Evolutionary conservation across 1,140 invertebrate genomes (phyloP).

Genomic region (Pseudomyrmex cubaensis): DNA sequence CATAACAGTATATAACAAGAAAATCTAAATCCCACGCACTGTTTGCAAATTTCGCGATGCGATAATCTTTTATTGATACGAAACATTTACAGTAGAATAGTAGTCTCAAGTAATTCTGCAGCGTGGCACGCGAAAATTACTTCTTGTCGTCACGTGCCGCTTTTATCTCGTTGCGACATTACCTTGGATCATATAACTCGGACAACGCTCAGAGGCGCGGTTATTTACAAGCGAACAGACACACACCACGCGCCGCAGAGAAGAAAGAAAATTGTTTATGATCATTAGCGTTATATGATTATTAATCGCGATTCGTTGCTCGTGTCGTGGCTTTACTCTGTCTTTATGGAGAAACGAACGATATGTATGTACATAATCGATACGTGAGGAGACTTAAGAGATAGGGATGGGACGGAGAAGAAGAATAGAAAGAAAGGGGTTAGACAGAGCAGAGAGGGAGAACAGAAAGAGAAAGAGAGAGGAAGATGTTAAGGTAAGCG

Average conservation of each 20-base stretch:
- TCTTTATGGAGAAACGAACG: slow-evolving; percentile 13
- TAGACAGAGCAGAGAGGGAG: slow-evolving; percentile 32
- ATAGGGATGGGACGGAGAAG: slow-evolving; percentile 31
- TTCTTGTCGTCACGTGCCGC: slow-evolving; percentile 6
- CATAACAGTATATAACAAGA: neutral
- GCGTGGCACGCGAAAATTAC: slow-evolving; percentile 21
- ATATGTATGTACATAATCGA: slow-evolving; percentile 2
- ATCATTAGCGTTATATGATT: slow-evolving; percentile 23
- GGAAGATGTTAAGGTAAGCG: slow-evolving; percentile 19
- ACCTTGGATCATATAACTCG: neutral
- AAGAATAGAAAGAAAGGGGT: slow-evolving; percentile 31
- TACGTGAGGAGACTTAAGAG: neutral
- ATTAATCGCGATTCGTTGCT: slow-evolving; percentile 24
- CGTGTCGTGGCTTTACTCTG: neutral
- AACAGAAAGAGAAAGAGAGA: slow-evolving; percentile 24
- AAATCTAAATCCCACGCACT: neutral
- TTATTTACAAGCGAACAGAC: slow-evolving; percentile 27
- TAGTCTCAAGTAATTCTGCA: neutral
- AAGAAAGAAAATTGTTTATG: neutral
- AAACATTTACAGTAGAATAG: too few relatives aligned
- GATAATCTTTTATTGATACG: too few relatives aligned
- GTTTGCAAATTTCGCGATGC: neutral
- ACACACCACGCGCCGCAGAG: too few relatives aligned
- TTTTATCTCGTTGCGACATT: slow-evolving; percentile 35
- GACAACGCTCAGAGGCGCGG: neutral